Evolutionary conservation across 1,140 invertebrate species (phyloP).

Genomic region (Ericerus pela): DNA sequence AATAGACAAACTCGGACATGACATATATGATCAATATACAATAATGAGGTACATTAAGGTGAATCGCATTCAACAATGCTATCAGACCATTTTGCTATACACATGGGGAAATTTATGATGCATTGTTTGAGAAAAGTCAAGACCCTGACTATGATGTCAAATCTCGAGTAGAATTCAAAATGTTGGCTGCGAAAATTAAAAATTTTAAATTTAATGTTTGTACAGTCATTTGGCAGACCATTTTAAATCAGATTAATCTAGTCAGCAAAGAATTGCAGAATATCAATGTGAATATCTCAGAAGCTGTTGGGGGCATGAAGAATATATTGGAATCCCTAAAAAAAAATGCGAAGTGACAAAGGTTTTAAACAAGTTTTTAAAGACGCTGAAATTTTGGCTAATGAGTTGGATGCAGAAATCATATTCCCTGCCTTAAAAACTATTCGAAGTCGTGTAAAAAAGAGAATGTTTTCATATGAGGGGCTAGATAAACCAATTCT

Average conservation of each 20-base stretch:
- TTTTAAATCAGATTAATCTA: slow-evolving; percentile 19
- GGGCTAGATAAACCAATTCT: background rate
- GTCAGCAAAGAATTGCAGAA: slow-evolving; percentile 15
- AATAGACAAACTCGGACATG: no score
- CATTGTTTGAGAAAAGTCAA: slow-evolving; percentile 7
- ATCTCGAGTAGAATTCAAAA: slow-evolving; percentile 4
- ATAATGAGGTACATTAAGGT: no score
- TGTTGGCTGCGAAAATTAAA: slow-evolving; percentile 14
- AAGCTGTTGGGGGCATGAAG: background rate
- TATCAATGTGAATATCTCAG: background rate
- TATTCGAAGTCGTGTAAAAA: background rate
- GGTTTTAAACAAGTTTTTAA: slow-evolving; percentile 6
- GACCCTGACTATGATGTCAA: slow-evolving; percentile 2
- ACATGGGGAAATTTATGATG: background rate
- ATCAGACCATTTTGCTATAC: background rate
- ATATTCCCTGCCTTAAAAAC: no score
- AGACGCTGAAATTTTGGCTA: background rate
- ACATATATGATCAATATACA: no score
- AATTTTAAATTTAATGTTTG: slow-evolving; percentile 17
- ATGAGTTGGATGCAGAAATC: background rate
- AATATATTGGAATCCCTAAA: background rate
- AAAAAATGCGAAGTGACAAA: background rate
- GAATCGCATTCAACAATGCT: no score
- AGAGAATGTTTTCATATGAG: background rate
- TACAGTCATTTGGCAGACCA: slow-evolving; percentile 10